Evolutionary conservation across 37 sponge, comb jelly and placozoan genomes (phyloP).

Genomic region (Eunapius fragilis): DNA sequence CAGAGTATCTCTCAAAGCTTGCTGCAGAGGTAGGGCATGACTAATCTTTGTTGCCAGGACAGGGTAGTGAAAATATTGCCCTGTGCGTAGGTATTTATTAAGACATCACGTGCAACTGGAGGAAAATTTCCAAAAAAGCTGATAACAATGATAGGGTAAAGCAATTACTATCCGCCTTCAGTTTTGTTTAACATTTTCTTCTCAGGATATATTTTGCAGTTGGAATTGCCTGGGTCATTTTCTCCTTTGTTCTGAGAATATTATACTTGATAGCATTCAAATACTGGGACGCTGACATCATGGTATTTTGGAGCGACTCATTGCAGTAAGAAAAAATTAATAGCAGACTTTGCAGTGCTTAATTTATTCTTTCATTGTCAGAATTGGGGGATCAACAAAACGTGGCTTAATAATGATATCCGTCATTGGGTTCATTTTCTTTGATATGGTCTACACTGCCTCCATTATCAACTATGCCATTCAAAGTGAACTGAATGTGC

Average conservation of each 20-base stretch:
- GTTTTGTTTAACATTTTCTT: neutral
- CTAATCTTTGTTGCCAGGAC: neutral
- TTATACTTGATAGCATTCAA: slow-evolving; percentile 18
- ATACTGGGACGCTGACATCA: slow-evolving; percentile 5
- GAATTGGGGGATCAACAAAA: neutral
- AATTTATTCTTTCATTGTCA: neutral
- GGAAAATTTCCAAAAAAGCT: slow-evolving; percentile 1
- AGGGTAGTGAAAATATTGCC: neutral
- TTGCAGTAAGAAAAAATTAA: slow-evolving; percentile 4
- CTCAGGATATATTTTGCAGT: slow-evolving; percentile 27
- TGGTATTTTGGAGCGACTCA: slow-evolving; percentile 18
- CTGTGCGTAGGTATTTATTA: slow-evolving; percentile 21
- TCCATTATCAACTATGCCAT: slow-evolving; percentile 71
- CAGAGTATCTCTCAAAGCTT: slow-evolving; percentile 81
- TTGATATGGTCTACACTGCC: slow-evolving; percentile 67
- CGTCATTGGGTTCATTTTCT: slow-evolving; percentile 62
- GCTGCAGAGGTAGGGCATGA: slow-evolving; percentile 65
- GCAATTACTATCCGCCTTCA: neutral
- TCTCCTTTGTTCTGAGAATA: slow-evolving; percentile 49
- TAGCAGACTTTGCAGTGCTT: neutral
- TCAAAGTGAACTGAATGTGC: slow-evolving; percentile 71
- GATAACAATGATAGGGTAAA: slow-evolving; percentile 11
- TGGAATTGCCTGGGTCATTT: slow-evolving; percentile 39
- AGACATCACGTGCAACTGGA: neutral
- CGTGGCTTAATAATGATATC: slow-evolving; percentile 23